Evolutionary conservation across 2,113 vertebrate genomes (phyloP).

Genomic region (Rutilus rutilus): DNA sequence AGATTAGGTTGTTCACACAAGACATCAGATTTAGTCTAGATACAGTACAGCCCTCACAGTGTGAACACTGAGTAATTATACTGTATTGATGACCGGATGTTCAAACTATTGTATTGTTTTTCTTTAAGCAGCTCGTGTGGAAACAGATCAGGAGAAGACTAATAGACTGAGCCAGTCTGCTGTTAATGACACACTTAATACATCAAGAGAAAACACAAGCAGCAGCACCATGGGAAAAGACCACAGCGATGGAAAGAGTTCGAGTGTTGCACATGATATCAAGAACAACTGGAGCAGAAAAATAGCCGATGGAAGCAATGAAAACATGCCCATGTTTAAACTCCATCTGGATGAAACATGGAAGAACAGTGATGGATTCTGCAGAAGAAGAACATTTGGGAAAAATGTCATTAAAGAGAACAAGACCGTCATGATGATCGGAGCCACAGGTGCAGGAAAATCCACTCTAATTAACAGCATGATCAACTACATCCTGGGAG

Average conservation of each 20-base stretch:
- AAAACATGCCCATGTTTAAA: neutral
- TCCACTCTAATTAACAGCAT: slow-evolving; percentile 61
- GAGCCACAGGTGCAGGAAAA: slow-evolving; percentile 61
- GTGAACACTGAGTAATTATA: too few species aligned
- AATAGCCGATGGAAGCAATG: neutral
- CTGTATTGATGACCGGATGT: too few species aligned
- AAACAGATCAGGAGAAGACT: neutral
- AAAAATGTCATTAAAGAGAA: slow-evolving; percentile 21
- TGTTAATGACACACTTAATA: neutral
- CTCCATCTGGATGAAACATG: neutral
- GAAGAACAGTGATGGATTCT: neutral
- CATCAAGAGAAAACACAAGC: neutral
- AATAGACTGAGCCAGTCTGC: neutral
- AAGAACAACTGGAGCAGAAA: neutral
- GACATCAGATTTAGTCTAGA: too few species aligned
- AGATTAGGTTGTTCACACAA: too few species aligned
- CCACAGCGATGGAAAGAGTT: too few species aligned
- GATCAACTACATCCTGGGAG: slow-evolving; percentile 54
- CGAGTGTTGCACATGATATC: neutral
- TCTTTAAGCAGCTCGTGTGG: neutral
- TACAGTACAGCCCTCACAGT: too few species aligned
- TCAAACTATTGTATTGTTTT: too few species aligned
- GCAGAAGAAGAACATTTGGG: slow-evolving; percentile 22
- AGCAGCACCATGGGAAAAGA: neutral
- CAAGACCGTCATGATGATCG: slow-evolving; percentile 42